Evolutionary conservation across 2,888 invertebrate genomes (phyloP), one percentile per base, ranked within the genome.

Genomic region (Acrocyrtus sp.): DNA sequence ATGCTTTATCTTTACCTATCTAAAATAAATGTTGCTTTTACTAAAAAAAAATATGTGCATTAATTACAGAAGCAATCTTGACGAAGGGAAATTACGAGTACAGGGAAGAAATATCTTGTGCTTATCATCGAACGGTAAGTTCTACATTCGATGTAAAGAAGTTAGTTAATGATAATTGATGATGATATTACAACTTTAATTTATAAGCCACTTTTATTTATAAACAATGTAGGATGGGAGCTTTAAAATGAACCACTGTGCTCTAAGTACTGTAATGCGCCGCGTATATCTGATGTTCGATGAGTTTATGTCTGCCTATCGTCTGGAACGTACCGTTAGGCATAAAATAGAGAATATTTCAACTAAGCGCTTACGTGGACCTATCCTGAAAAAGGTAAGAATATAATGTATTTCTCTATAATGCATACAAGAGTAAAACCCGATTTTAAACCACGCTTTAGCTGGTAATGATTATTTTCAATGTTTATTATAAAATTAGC

Each of bases 191-290:
- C 29, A 27, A 48, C 3, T 63, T 22, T 12, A 22, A 3, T 22
- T 21, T 65, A 15, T 48, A 15, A 12, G 29, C 6, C 19, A 48
- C 41, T 43, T 69, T 27, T 50, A 5, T n/a, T 5, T 27, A 17
- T 27, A 79, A 78, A 74, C 75, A n/a, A 70, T 72, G 2, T n/a
- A n/a, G n/a, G n/a, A n/a, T n/a, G 70, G 69, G 5, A 75, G 68
- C 21, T 24, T 70, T 10, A 81, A 78, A 69, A 78, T 80, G 79
- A 56, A 70, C 21, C 58, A 70, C 15, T 81, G 81, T 60, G 76
- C 76, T 24, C 58, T 61, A 45, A 81, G 80, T 47, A 47, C 76
- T 45, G 76, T 78, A 0, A 26, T 78, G 48, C 24, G 78, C 39
- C 27, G 78, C 45, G 70, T 76, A 51, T 81, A 63, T 53, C 29